These are phyloP conservation scores for Ophraella communa DNA, from an alignment of 2,888 invertebrate genomes.

Conservation along the genomic window DNA sequence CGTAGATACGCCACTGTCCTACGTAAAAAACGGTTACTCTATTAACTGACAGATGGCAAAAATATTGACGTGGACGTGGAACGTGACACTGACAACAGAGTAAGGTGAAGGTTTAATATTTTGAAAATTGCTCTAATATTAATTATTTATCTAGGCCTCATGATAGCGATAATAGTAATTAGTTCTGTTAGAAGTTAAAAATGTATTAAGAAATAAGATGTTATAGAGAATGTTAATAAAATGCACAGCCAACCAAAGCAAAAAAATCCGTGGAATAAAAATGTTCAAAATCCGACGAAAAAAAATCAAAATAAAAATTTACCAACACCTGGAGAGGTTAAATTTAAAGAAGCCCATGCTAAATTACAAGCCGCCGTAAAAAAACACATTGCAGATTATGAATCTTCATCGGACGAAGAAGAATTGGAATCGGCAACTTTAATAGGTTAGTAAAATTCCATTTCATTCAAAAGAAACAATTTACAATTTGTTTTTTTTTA, in stretches of 20 bases:
- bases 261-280: slow-evolving; percentile 48
- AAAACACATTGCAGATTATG: slow-evolving; percentile 61
- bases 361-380: slow-evolving; percentile 62
- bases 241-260: slow-evolving; percentile 42
- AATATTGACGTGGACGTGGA: not conserved
- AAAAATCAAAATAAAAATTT: slow-evolving; percentile 33
- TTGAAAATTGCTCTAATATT: too few species aligned
- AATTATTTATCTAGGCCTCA: too few species aligned
- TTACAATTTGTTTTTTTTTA: not conserved
- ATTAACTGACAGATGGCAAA: not conserved
- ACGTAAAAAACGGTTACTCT: too few species aligned
- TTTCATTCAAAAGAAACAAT: not conserved
- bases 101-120: not conserved
- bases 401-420: slow-evolving; percentile 65
- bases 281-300: slow-evolving; percentile 34
- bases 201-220: not conserved
- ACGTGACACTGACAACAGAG: not conserved
- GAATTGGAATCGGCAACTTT: slow-evolving; percentile 62
- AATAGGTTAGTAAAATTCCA: slow-evolving; percentile 56
- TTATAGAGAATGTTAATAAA: slow-evolving; percentile 3
- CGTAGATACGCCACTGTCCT: too few species aligned
- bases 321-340: slow-evolving; percentile 48
- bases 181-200: not conserved
- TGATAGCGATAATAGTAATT: too few species aligned
- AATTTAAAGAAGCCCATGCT: slow-evolving; percentile 61